phyloP scores from a whole-genome alignment of 2,113 vertebrate species.

The Tetrao urogallus region DNA sequence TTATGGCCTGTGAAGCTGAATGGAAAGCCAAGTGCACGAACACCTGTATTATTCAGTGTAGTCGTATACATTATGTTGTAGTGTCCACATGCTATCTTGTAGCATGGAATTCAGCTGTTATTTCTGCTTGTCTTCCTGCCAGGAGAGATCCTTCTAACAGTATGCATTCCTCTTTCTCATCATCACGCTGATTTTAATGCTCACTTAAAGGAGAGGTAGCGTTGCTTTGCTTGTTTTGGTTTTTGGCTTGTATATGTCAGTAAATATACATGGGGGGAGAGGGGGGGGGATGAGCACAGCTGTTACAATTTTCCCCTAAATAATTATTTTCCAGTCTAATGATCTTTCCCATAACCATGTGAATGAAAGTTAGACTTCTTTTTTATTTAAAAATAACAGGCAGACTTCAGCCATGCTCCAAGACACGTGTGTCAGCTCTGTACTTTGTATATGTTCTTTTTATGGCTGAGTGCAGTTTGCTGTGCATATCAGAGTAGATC shows the following conservation, averaged over 20 bases:
- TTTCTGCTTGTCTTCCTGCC: slow-evolving; percentile 14
- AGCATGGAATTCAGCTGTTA: not conserved
- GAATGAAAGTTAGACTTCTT: not conserved
- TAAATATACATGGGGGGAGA: not conserved
- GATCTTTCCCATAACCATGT: not conserved
- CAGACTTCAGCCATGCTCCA: not conserved
- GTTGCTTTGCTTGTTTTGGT: not conserved
- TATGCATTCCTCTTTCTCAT: not conserved
- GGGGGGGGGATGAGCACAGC: not conserved
- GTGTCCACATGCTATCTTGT: not conserved
- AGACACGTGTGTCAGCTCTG: fast-evolving
- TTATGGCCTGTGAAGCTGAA: not conserved
- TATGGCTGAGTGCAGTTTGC: not conserved
- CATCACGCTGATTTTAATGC: not conserved
- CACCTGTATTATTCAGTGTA: slow-evolving; percentile 2
- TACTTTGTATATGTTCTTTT: not conserved
- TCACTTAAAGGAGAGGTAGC: not conserved
- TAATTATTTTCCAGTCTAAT: not conserved
- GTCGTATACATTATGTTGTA: not conserved
- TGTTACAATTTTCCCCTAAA: not conserved
- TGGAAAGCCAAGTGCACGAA: not conserved
- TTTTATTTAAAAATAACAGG: not conserved
- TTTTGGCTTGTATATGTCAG: not conserved
- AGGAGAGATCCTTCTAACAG: not conserved
- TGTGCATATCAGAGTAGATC: not conserved